phyloP scores from a whole-genome alignment of 1,140 invertebrate genomes.

The Drosophila ambigua region DNA sequence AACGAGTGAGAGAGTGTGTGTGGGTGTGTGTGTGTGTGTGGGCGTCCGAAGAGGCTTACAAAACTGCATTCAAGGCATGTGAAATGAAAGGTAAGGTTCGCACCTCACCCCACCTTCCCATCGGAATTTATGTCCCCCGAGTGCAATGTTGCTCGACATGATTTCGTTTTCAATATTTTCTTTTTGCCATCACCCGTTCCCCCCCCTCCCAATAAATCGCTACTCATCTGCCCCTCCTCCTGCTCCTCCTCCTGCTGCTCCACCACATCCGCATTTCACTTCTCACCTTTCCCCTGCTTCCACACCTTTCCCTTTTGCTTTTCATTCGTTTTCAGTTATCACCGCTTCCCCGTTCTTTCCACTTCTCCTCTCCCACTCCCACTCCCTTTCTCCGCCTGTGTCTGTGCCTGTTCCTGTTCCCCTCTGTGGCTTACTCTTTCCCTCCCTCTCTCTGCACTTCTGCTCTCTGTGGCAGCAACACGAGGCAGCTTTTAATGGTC shows the following conservation, averaged over 20 bases:
- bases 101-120: no score
- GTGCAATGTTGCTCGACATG: slow-evolving; percentile 68
- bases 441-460: slow-evolving; percentile 21
- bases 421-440: background rate
- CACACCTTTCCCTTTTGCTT: no score
- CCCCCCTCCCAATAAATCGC: no score
- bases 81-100: no score
- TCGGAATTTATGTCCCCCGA: no score
- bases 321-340: slow-evolving; percentile 24
- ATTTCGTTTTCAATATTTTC: slow-evolving; percentile 68
- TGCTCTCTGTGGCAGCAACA: slow-evolving; percentile 49
- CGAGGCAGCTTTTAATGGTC: slow-evolving; percentile 79
- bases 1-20: background rate
- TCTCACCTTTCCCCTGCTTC: no score
- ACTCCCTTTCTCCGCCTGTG: slow-evolving; percentile 1
- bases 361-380: background rate
- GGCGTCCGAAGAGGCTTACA: background rate
- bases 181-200: no score
- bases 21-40: background rate
- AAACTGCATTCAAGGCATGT: no score
- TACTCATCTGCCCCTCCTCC: no score
- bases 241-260: no score
- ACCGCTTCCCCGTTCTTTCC: background rate
- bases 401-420: slow-evolving; percentile 1
- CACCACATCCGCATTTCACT: no score